Evolutionary conservation across 2,797 vertebrate species (phyloP).

Genomic region (Catostomus latipinnis): DNA sequence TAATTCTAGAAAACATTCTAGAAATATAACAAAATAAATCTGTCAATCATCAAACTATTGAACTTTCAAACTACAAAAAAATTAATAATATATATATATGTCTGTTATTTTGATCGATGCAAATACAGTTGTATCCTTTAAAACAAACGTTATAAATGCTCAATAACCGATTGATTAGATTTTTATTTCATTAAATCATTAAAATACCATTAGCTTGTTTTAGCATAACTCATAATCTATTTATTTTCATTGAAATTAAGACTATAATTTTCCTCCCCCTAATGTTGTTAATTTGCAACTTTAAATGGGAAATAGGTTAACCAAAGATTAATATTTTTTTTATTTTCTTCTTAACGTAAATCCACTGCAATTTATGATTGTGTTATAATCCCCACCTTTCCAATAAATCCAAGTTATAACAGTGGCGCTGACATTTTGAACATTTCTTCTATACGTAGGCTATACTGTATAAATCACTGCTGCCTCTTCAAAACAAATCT

Average conservation of each 20-base stretch:
- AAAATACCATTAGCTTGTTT: neutral
- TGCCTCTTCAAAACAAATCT: conserved; percentile 3
- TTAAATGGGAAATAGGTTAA: too few relatives aligned
- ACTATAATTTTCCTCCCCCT: neutral
- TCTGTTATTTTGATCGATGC: neutral
- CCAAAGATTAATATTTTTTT: neutral
- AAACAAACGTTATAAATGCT: neutral
- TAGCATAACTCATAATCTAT: neutral
- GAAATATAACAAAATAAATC: too few relatives aligned
- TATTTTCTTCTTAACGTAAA: neutral
- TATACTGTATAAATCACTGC: neutral
- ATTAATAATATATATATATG: too few relatives aligned
- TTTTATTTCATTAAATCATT: neutral
- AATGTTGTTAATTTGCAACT: too few relatives aligned
- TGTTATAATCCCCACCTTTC: neutral
- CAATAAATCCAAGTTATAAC: neutral
- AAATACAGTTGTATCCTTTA: neutral
- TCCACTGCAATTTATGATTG: neutral
- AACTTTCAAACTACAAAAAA: neutral
- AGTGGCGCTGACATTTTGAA: neutral
- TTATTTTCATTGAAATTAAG: neutral
- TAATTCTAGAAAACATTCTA: too few relatives aligned
- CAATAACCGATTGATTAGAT: neutral
- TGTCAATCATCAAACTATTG: neutral
- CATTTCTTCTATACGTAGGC: neutral